Percentiles rank a stretch among this genome's conserved stretches.
Conservation (phyloP, 2,797 vertebrate species). For the Echiichthys vipera region DNA sequence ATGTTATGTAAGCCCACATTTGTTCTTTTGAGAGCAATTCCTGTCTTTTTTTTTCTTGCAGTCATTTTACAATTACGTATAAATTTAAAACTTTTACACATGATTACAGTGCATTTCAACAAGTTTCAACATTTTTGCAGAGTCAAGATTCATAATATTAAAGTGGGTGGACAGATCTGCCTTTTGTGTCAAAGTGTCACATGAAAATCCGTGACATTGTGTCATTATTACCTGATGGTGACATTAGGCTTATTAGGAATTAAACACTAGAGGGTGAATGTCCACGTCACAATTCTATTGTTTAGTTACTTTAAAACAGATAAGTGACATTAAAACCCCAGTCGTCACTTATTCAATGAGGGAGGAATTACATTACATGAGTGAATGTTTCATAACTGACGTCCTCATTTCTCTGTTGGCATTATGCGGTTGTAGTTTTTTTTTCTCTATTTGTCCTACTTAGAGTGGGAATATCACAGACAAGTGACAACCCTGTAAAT, state of each 20-base stretch:
- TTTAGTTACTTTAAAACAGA: constrained; percentile 22
- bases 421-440: constrained; percentile 20
- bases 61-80: not conserved
- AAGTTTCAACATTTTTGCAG: constrained; percentile 6
- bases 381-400: constrained; percentile 33
- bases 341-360: constrained; percentile 20
- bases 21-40: not conserved
- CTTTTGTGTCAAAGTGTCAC: constrained; percentile 17
- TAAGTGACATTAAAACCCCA: not conserved
- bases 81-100: not conserved
- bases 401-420: constrained; percentile 28
- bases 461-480: constrained; percentile 65
- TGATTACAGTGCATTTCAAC: not conserved
- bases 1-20: not conserved
- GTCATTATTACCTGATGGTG: not conserved
- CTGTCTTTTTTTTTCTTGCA: not conserved
- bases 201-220: not conserved
- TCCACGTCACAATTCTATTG: not conserved
- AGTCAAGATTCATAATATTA: not conserved
- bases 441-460: constrained; percentile 62
- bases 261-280: not conserved
- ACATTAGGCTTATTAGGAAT: not conserved
- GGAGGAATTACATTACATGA: constrained; percentile 7
- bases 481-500: constrained; percentile 72
- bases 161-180: not conserved